A percentile compares a stretch with the other conserved stretches of the same genome.
phyloP scores from a whole-genome alignment of 2,113 vertebrate species.

The Eurystomus gularis region DNA sequence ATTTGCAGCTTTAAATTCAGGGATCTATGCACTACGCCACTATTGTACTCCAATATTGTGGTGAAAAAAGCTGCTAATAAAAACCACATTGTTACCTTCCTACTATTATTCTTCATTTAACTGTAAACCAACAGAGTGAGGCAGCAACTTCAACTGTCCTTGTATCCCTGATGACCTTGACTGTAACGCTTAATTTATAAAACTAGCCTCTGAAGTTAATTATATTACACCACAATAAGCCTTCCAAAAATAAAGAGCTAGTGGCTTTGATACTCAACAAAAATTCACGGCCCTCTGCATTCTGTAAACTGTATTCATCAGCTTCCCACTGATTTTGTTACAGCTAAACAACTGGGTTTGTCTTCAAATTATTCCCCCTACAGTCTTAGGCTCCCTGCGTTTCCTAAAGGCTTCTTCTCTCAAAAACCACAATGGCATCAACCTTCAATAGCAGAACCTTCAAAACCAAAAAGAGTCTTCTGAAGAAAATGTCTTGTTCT shows the following conservation, averaged over 20 bases:
- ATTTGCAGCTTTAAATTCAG: conserved; percentile 39
- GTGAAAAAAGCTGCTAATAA: conserved; percentile 38
- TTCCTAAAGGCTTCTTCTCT: conserved; percentile 8
- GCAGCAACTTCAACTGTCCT: neutral
- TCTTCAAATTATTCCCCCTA: conserved; percentile 25
- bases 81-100: neutral
- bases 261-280: conserved; percentile 35
- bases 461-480: neutral
- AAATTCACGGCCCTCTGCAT: conserved; percentile 28
- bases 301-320: conserved; percentile 34
- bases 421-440: neutral
- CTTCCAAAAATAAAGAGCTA: conserved; percentile 52
- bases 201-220: conserved; percentile 42
- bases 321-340: conserved; percentile 38
- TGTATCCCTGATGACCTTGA: conserved; percentile 45
- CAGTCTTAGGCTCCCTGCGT: neutral
- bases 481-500: neutral
- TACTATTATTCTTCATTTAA: conserved; percentile 22
- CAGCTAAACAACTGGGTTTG: conserved; percentile 45
- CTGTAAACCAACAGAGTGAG: conserved; percentile 15
- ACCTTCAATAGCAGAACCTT: neutral
- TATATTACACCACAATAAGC: conserved; percentile 18
- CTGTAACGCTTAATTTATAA: conserved; percentile 9
- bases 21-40: neutral
- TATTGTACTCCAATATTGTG: neutral